These are phyloP conservation scores for Oryzias melastigma DNA, from an alignment of 2,113 vertebrate genomes.

Conservation along the genomic window DNA sequence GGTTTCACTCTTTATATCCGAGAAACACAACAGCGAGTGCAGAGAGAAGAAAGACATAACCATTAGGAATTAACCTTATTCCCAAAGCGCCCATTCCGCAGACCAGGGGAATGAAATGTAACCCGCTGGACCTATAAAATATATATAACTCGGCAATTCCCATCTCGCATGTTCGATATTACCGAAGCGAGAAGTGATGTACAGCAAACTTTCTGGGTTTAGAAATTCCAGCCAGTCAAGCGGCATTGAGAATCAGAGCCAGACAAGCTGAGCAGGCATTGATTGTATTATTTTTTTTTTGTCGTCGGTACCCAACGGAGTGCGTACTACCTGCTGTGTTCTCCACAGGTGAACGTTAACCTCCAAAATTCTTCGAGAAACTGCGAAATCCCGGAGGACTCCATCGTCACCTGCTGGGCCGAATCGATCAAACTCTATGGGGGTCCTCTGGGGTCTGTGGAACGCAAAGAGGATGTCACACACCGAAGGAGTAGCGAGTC, in stretches of 20 bases:
- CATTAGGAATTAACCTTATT: slow-evolving; percentile 50
- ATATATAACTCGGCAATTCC: slow-evolving; percentile 33
- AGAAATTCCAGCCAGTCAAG: slow-evolving; percentile 16
- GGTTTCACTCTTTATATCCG: slow-evolving; percentile 19
- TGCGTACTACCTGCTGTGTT: slow-evolving; percentile 47
- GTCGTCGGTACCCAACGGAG: slow-evolving; percentile 28
- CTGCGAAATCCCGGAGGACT: slow-evolving; percentile 34
- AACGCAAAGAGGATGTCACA: not conserved
- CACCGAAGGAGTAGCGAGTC: slow-evolving; percentile 5
- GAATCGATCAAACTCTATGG: slow-evolving; percentile 55
- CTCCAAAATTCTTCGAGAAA: slow-evolving; percentile 46
- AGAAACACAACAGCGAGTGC: slow-evolving; percentile 18
- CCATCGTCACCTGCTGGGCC: slow-evolving; percentile 30
- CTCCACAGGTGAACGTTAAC: slow-evolving; percentile 53
- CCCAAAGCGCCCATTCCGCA: slow-evolving; percentile 31
- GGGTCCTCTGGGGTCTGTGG: not conserved
- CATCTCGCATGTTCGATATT: slow-evolving; percentile 14
- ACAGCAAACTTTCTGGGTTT: slow-evolving; percentile 20
- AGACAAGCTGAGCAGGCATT: slow-evolving; percentile 35
- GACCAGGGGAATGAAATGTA: slow-evolving; percentile 17
- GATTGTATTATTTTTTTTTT: slow-evolving; percentile 38
- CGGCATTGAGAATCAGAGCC: slow-evolving; percentile 8
- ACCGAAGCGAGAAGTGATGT: slow-evolving; percentile 11
- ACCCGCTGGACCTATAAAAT: slow-evolving; percentile 25
- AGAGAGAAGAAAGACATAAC: slow-evolving; percentile 16